These are phyloP conservation scores for Carassius carassius DNA, from an alignment of 2,113 vertebrate species.

Conservation along the genomic window DNA sequence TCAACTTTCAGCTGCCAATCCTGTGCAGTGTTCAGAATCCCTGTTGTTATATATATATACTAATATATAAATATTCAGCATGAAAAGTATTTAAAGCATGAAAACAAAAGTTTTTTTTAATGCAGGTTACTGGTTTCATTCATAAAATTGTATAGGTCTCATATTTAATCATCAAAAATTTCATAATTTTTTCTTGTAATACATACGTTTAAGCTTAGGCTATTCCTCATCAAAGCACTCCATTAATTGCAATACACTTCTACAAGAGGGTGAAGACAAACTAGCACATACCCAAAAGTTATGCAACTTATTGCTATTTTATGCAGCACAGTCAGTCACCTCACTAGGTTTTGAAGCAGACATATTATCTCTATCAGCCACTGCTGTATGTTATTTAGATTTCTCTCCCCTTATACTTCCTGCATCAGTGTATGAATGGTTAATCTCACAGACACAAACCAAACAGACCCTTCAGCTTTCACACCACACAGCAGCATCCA, in stretches of 20 bases:
- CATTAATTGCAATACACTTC: not conserved
- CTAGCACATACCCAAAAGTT: too few species aligned
- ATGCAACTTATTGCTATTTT: not conserved
- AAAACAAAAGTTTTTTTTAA: too few species aligned
- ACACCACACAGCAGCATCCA: not conserved
- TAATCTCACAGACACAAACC: conserved; percentile 2
- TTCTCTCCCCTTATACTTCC: not conserved
- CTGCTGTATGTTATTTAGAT: not conserved
- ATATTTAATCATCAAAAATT: too few species aligned
- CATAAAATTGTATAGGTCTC: too few species aligned
- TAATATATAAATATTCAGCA: too few species aligned
- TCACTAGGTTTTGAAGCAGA: not conserved
- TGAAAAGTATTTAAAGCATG: too few species aligned
- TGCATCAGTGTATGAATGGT: not conserved
- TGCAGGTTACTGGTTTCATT: too few species aligned
- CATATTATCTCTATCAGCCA: not conserved
- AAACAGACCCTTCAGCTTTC: not conserved
- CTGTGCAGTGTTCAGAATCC: too few species aligned
- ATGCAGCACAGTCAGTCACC: not conserved
- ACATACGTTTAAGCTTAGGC: not conserved
- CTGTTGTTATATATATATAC: too few species aligned
- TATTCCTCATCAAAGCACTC: not conserved
- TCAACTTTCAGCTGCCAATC: too few species aligned
- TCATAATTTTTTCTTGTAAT: too few species aligned
- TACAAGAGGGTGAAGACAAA: not conserved